These are phyloP conservation scores for Flexamia atlantica DNA, from an alignment of 2,888 invertebrate genomes.

Conservation along the genomic window DNA sequence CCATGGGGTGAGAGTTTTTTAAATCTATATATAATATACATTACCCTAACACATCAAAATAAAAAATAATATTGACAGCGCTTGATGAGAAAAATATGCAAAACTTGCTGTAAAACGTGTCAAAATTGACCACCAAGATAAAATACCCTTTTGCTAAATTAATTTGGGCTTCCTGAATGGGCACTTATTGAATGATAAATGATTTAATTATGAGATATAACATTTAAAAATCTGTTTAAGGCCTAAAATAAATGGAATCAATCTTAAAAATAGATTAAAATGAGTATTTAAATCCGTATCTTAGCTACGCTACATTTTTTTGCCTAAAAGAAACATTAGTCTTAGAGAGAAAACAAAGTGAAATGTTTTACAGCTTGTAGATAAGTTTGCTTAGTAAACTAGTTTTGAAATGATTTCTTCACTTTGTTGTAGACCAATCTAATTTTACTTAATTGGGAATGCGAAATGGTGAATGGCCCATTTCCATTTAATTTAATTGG, in stretches of 20 bases:
- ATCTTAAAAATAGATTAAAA: neutral
- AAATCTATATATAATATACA: too few species aligned
- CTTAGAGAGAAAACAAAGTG: neutral
- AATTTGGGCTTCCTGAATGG: neutral
- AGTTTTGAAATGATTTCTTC: too few species aligned
- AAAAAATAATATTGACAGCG: slow-evolving; percentile 34
- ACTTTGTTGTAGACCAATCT: too few species aligned
- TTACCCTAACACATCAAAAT: too few species aligned
- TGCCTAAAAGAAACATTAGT: neutral
- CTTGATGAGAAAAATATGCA: neutral
- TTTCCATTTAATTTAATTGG: slow-evolving; percentile 50
- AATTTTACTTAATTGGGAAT: slow-evolving; percentile 31
- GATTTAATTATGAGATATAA: too few species aligned
- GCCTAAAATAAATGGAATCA: slow-evolving; percentile 5
- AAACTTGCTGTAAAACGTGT: too few species aligned
- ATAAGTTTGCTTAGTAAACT: too few species aligned
- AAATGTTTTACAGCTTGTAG: slow-evolving; percentile 23
- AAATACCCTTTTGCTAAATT: slow-evolving; percentile 8
- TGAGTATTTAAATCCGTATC: neutral
- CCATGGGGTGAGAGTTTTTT: neutral
- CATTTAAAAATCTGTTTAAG: slow-evolving; percentile 24
- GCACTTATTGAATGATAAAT: slow-evolving; percentile 1
- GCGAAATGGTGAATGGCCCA: slow-evolving; percentile 48
- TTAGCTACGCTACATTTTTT: neutral
- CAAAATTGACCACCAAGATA: too few species aligned